Percentiles rank a stretch among this genome's conserved stretches.
Conservation (phyloP, 2,113 vertebrate genomes). For the Craseonycteris thonglongyai region DNA sequence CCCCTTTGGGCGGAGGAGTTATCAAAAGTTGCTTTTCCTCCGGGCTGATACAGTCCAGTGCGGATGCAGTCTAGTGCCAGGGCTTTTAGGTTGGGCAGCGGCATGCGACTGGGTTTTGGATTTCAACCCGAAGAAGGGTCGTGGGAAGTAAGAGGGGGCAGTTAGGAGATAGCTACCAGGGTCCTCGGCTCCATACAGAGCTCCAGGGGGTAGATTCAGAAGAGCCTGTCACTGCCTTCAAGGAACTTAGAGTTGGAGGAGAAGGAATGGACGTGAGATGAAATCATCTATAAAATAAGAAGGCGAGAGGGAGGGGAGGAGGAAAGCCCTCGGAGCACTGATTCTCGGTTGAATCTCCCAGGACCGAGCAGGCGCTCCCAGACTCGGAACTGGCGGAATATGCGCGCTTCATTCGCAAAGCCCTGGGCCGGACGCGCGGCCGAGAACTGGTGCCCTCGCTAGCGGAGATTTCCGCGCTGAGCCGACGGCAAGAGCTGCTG, state of each 20-base stretch:
- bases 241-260: neutral
- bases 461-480: conserved; percentile 93
- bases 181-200: neutral
- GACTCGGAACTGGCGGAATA: conserved; percentile 91
- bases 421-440: conserved; percentile 88
- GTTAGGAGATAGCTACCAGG: neutral
- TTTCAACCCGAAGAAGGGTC: neutral
- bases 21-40: neutral
- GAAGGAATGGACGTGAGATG: neutral
- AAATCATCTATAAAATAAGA: neutral
- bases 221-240: neutral
- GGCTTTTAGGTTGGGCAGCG: neutral
- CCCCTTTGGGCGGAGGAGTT: neutral
- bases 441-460: conserved; percentile 92
- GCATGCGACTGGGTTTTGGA: neutral
- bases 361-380: conserved; percentile 87
- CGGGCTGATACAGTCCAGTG: neutral
- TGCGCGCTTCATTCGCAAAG: conserved; percentile 90
- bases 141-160: neutral
- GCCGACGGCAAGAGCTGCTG: conserved; percentile 88
- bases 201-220: neutral
- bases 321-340: neutral
- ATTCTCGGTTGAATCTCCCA: conserved; percentile 55
- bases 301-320: neutral
- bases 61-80: neutral